A percentile compares a stretch with the other conserved stretches of the same genome.
Evolutionary conservation across 2,113 vertebrate genomes (phyloP).

Genomic region (Alethe castanea): DNA sequence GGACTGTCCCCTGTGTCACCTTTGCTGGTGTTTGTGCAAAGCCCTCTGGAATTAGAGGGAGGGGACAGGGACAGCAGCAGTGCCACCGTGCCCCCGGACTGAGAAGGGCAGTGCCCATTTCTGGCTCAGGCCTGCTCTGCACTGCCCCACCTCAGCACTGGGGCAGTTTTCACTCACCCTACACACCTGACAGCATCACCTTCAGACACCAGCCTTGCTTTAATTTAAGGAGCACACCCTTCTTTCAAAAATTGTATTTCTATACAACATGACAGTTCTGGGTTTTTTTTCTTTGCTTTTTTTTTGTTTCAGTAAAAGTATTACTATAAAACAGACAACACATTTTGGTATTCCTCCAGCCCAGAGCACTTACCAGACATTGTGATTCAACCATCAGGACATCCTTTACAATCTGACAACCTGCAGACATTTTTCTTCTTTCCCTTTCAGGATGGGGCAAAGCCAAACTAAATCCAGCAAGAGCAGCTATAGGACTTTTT

Average conservation of each 20-base stretch:
- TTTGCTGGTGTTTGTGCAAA: neutral
- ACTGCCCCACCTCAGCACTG: neutral
- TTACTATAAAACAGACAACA: slow-evolving; percentile 40
- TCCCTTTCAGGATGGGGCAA: slow-evolving; percentile 31
- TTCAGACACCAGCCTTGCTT: neutral
- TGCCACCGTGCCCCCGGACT: neutral
- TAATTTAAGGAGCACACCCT: neutral
- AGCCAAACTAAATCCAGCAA: slow-evolving; percentile 48
- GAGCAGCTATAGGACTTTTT: neutral
- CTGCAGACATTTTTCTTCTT: slow-evolving; percentile 31
- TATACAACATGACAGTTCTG: slow-evolving; percentile 16
- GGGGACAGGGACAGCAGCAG: neutral
- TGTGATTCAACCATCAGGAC: neutral
- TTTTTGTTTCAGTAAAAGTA: neutral
- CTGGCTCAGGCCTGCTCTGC: neutral
- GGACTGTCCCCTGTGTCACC: neutral
- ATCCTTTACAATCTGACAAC: neutral
- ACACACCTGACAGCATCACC: neutral
- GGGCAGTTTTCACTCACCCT: neutral
- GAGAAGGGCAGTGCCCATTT: neutral
- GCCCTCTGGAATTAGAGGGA: neutral
- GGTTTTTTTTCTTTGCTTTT: too few species aligned
- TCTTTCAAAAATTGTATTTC: slow-evolving; percentile 35
- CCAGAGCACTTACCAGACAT: slow-evolving; percentile 55
- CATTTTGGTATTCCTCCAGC: slow-evolving; percentile 23